Conservation (phyloP, 2,113 vertebrate species). For the Percina caprodes region DNA sequence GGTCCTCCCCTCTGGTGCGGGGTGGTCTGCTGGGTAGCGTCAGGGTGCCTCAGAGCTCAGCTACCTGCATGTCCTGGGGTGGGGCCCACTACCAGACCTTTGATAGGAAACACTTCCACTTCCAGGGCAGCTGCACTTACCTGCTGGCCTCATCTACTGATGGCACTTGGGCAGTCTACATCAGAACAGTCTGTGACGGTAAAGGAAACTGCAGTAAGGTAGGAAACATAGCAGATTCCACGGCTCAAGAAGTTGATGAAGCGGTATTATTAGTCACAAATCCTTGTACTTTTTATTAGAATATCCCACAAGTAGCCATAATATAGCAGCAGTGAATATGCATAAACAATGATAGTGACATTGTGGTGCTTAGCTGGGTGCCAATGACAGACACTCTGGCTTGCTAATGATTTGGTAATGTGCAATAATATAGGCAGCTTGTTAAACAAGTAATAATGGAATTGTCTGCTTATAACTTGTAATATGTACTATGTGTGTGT, state of each 20-base stretch:
- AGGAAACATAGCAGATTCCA: background rate
- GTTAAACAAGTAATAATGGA: background rate
- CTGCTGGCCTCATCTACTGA: constrained; percentile 85
- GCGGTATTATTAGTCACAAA: background rate
- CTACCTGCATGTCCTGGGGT: constrained; percentile 89
- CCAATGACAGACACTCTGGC: background rate
- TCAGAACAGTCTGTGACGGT: constrained; percentile 73
- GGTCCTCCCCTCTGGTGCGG: constrained; percentile 75
- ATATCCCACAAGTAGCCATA: background rate
- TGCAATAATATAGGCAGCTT: background rate
- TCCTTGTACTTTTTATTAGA: background rate
- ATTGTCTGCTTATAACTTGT: background rate
- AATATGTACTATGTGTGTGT: background rate
- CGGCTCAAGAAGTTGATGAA: background rate
- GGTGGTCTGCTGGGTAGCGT: constrained; percentile 72
- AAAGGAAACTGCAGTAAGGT: constrained; percentile 84
- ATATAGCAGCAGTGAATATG: too few species aligned
- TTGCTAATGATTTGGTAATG: background rate
- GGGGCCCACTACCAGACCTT: constrained; percentile 90
- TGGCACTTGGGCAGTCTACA: constrained; percentile 87
- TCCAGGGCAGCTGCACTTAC: constrained; percentile 88
- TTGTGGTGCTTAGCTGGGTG: background rate
- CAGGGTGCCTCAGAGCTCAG: constrained; percentile 70
- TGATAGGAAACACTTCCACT: constrained; percentile 89
- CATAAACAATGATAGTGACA: background rate